Base-by-base conservation (phyloP, 2,797 vertebrate genomes). In the Diceros bicornis region DNA sequence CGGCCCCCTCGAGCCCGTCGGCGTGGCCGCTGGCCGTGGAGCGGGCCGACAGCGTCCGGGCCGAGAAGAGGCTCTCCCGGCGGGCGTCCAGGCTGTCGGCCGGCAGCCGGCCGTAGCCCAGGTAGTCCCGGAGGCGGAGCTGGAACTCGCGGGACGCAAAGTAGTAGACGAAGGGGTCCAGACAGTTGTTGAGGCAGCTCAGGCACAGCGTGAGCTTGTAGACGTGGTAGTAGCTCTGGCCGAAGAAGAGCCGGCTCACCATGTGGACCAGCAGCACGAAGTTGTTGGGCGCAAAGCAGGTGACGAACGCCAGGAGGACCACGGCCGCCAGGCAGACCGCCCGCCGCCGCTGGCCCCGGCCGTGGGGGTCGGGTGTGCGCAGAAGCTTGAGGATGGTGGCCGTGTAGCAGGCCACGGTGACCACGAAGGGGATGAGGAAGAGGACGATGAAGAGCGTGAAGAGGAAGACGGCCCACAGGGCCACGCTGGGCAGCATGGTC, bases 111-210 rank as follows among this genome's bases (percentile, higher is more conserved):
- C 27, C 96, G 32, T 37, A 68, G 3, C 97, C 90, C 62, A 99
- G 94, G 47, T 99, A 97, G 41, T 98, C 97, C 84, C 99, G 99
- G 55, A 99, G 98, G 88, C 99, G 99, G 50, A 98, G 98, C 93
- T 99, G 99, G 95, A 99, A 99, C 78, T 99, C 99, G 88, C 98
- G 99, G 0, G 98, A 99, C 18, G 99, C 99, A 96, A 99, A 99
- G 97, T 99, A 99, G 95, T 99, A 99, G 96, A 99, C 99, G 97
- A 99, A 99, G 1, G 99, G 99, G 90, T 99, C 99, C 2, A 99
- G 96, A 97, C 99, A 99, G 97, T 99, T 99, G 92, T 99, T 99
- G 66, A 99, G 61, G 97, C 99, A 99, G 97, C 99, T 99, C 59
- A 99, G 98, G 61, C 99, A 99, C 7, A 99, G 99, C 0, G 99